Conservation (phyloP, 2,113 vertebrate genomes). For the Microtus oregoni region DNA sequence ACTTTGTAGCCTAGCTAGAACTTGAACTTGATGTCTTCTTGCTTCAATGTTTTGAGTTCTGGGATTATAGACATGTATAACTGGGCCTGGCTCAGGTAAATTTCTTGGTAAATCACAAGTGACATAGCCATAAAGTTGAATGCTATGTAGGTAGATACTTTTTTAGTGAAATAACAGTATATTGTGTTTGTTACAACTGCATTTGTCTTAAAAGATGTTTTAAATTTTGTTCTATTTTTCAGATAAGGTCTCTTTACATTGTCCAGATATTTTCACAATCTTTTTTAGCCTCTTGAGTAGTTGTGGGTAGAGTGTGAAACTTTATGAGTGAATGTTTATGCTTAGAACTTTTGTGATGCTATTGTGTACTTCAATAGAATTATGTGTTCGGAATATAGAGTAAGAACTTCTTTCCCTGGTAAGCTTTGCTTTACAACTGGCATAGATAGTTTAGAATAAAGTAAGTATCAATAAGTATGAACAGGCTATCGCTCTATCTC, state of each 20-base stretch:
- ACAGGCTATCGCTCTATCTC: background rate
- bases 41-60: background rate
- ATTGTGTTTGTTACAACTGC: background rate
- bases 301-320: background rate
- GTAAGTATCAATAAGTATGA: background rate
- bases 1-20: background rate
- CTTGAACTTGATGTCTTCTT: background rate
- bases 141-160: background rate
- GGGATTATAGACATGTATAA: background rate
- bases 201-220: background rate
- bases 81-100: background rate
- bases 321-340: background rate
- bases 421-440: background rate
- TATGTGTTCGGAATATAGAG: background rate
- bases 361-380: background rate
- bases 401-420: background rate
- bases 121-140: too few species aligned
- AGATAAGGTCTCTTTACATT: background rate
- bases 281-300: background rate
- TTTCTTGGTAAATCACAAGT: too few species aligned
- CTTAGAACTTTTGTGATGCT: background rate
- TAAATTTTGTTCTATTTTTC: background rate
- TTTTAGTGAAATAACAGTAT: background rate
- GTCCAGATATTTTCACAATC: background rate
- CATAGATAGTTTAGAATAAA: conserved; percentile 13